These are phyloP conservation scores for Pteruthius melanotis DNA, from an alignment of 2,113 vertebrate species.

Conservation along the genomic window DNA sequence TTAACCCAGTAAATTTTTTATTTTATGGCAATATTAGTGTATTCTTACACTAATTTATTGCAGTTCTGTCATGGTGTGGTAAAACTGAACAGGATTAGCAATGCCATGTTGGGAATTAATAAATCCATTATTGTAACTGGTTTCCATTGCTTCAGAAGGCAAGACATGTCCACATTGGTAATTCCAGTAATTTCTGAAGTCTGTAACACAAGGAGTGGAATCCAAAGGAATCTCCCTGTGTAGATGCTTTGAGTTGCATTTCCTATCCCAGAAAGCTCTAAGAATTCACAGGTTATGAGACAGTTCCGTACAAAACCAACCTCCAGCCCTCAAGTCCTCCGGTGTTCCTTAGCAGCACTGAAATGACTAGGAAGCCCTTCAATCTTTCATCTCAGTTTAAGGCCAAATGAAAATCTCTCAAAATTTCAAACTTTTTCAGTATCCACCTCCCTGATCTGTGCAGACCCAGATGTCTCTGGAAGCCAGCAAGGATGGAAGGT, in stretches of 20 bases:
- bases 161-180: rapidly evolving
- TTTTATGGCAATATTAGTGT: neutral
- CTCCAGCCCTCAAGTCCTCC: neutral
- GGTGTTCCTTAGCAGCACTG: neutral
- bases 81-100: neutral
- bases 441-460: neutral
- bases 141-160: neutral
- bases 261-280: neutral
- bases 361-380: neutral
- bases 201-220: rapidly evolving
- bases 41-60: neutral
- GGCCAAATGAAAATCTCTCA: neutral
- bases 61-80: neutral
- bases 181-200: neutral
- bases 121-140: neutral
- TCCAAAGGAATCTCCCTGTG: neutral
- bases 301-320: neutral
- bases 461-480: neutral
- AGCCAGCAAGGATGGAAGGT: neutral
- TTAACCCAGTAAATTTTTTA: neutral
- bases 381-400: neutral
- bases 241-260: neutral
- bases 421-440: neutral
- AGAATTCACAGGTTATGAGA: neutral
- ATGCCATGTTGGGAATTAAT: neutral